Evolutionary conservation across 2,113 vertebrate genomes (phyloP).

Genomic region (Coptodon rendalli): DNA sequence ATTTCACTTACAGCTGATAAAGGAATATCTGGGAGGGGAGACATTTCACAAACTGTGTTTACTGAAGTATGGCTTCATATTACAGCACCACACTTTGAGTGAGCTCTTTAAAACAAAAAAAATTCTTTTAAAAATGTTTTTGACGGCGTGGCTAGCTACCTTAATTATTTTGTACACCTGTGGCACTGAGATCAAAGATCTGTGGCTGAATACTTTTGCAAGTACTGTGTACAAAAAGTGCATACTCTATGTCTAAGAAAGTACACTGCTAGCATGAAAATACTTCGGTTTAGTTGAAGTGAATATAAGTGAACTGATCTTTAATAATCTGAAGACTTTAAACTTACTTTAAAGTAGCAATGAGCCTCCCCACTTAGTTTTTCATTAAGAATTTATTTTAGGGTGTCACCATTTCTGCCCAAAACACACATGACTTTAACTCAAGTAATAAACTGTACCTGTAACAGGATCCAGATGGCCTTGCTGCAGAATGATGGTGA

Average conservation of each 20-base stretch:
- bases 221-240: neutral
- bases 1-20: neutral
- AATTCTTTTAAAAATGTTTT: neutral
- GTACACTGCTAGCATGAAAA: neutral
- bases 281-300: neutral
- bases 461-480: neutral
- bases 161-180: neutral
- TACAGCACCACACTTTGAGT: neutral
- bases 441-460: neutral
- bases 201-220: neutral
- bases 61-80: neutral
- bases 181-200: neutral
- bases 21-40: neutral
- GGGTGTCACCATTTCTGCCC: neutral
- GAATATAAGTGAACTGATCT: neutral
- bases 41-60: neutral
- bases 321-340: neutral
- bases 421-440: neutral
- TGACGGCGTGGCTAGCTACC: fast-evolving
- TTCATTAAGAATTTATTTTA: neutral
- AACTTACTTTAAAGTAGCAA: neutral
- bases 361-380: neutral
- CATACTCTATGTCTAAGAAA: neutral
- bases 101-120: neutral
- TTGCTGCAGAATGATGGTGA: neutral